These are phyloP conservation scores for Macrotis lagotis DNA, from an alignment of 2,113 vertebrate species.

Conservation along the genomic window DNA sequence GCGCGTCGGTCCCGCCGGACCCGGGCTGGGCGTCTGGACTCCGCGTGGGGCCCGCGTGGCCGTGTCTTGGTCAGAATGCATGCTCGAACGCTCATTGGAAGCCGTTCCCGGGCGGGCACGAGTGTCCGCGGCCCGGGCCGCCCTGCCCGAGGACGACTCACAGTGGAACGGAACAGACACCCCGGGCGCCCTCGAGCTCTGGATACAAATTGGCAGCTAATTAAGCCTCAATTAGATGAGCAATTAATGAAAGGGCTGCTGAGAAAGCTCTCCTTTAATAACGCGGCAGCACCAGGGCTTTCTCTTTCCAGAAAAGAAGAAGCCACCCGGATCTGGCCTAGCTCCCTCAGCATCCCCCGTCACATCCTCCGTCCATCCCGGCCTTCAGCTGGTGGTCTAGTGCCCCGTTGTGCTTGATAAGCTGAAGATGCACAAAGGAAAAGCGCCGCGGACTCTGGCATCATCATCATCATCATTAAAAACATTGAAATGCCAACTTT, in stretches of 20 bases:
- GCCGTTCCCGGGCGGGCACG: too few relatives aligned
- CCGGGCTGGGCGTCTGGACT: too few relatives aligned
- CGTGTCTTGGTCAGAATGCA: too few relatives aligned
- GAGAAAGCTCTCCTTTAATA: background rate
- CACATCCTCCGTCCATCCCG: background rate
- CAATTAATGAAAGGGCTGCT: background rate
- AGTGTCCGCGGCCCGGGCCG: too few relatives aligned
- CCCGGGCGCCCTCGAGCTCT: background rate
- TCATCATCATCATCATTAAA: background rate
- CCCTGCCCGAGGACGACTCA: background rate
- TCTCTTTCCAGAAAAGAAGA: background rate
- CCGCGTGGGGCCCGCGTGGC: too few relatives aligned
- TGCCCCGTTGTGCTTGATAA: background rate
- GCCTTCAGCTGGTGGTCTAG: background rate
- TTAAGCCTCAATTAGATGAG: slow-evolving; percentile 2
- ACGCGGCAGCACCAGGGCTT: background rate
- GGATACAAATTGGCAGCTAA: background rate
- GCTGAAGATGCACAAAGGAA: background rate
- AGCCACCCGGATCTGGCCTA: background rate
- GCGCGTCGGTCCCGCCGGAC: too few relatives aligned
- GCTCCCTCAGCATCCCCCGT: background rate
- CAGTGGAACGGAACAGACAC: background rate
- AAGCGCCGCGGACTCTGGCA: background rate
- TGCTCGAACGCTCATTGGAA: too few relatives aligned
- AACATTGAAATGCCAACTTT: background rate